Percentiles rank a stretch among this genome's conserved stretches.
These are phyloP conservation scores for Xenopus tropicalis DNA, from an alignment of 2,113 vertebrate genomes.

Conservation along the genomic window DNA sequence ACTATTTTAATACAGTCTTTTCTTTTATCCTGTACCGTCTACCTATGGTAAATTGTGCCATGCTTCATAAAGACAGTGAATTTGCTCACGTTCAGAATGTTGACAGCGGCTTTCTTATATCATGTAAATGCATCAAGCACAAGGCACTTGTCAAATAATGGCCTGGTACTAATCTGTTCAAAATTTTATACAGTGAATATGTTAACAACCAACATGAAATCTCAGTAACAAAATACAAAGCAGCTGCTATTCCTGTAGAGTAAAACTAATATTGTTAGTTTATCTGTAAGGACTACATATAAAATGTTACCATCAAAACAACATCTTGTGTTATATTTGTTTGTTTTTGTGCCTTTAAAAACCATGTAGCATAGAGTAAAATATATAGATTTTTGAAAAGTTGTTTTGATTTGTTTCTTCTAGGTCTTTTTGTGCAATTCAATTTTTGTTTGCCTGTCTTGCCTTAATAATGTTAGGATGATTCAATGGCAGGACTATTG, in stretches of 20 bases:
- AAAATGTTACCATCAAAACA: not conserved
- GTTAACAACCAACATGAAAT: not conserved
- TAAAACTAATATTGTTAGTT: not conserved
- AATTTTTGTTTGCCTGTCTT: no score
- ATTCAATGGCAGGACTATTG: no score
- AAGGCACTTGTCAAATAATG: constrained; percentile 1
- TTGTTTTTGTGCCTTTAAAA: no score
- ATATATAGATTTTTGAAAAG: no score
- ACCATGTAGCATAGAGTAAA: no score
- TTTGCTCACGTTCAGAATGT: not conserved
- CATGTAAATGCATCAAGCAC: constrained; percentile 12
- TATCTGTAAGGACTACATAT: not conserved
- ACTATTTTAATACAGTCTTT: not conserved
- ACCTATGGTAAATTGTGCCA: not conserved
- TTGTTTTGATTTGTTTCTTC: no score
- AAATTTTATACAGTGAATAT: constrained; percentile 7
- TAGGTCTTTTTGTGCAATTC: no score
- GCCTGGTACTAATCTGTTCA: constrained; percentile 7
- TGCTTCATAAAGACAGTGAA: not conserved
- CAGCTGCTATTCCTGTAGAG: constrained; percentile 30
- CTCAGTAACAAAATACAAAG: not conserved
- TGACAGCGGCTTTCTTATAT: not conserved
- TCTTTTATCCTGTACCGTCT: not conserved
- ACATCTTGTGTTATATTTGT: no score
- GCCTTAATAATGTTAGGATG: no score